These are phyloP conservation scores for Hydrolagus colliei DNA, from an alignment of 2,797 vertebrate species.

Conservation along the genomic window DNA sequence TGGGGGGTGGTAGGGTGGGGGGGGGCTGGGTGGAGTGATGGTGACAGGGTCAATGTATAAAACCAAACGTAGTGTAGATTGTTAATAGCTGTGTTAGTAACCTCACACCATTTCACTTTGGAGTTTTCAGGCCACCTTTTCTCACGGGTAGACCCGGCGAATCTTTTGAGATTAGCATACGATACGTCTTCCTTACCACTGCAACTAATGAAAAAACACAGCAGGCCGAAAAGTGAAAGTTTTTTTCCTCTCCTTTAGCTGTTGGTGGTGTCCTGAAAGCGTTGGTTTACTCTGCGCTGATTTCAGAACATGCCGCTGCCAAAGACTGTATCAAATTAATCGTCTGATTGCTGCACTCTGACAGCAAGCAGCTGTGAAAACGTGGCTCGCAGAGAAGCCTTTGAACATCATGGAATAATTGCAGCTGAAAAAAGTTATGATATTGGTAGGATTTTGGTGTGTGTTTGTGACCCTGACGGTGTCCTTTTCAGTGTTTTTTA, in stretches of 20 bases:
- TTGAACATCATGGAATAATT: slow-evolving; percentile 17
- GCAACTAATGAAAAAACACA: not conserved
- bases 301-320: slow-evolving; percentile 2
- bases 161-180: not conserved
- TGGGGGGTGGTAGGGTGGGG: no score
- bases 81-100: slow-evolving; percentile 2
- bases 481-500: not conserved
- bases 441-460: slow-evolving; percentile 16
- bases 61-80: not conserved
- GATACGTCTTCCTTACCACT: not conserved
- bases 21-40: not conserved
- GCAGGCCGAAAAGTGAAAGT: not conserved
- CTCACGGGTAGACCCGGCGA: not conserved
- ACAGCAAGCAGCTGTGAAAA: slow-evolving; percentile 19
- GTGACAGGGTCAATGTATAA: slow-evolving; percentile 3
- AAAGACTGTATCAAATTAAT: slow-evolving; percentile 25
- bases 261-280: not conserved
- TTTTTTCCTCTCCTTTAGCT: not conserved
- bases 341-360: slow-evolving; percentile 19
- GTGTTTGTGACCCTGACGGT: not conserved
- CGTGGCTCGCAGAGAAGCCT: slow-evolving; percentile 2
- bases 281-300: slow-evolving; percentile 3
- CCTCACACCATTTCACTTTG: not conserved
- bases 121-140: slow-evolving; percentile 7
- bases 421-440: slow-evolving; percentile 22